These are phyloP conservation scores for Oxycera nigricornis DNA, from an alignment of 2,888 invertebrate species.

Conservation along the genomic window DNA sequence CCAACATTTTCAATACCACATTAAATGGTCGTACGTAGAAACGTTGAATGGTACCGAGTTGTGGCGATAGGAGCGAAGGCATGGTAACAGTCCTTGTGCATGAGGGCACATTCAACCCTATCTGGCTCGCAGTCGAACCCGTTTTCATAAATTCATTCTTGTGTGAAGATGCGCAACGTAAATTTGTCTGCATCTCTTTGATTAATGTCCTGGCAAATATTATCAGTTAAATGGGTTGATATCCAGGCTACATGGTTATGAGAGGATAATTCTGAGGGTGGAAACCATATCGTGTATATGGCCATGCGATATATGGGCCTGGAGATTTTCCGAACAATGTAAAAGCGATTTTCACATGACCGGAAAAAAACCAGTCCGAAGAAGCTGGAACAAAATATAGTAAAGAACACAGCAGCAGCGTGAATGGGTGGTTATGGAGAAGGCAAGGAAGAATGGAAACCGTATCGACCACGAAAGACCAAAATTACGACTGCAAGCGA, in stretches of 20 bases:
- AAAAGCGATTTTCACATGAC: slow-evolving; percentile 31
- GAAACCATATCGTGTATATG: slow-evolving; percentile 29
- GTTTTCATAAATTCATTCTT: slow-evolving; percentile 49
- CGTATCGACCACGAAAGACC: slow-evolving; percentile 24
- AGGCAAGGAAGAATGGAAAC: slow-evolving; percentile 18
- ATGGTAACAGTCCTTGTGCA: slow-evolving; percentile 13
- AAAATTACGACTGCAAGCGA: slow-evolving; percentile 22
- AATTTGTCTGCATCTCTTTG: slow-evolving; percentile 52
- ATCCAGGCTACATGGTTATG: slow-evolving; percentile 42
- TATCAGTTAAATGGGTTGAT: slow-evolving; percentile 50
- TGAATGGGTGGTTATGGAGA: neutral
- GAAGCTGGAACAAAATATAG: neutral
- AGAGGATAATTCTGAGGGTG: slow-evolving; percentile 39
- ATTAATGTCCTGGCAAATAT: slow-evolving; percentile 53
- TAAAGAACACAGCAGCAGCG: neutral
- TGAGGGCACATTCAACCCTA: slow-evolving; percentile 41
- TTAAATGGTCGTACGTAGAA: slow-evolving; percentile 25
- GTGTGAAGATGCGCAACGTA: slow-evolving; percentile 52
- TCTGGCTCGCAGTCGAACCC: slow-evolving; percentile 37
- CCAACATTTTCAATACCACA: slow-evolving; percentile 15
- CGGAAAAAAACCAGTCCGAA: slow-evolving; percentile 33
- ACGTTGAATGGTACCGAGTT: slow-evolving; percentile 4
- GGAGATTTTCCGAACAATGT: slow-evolving; percentile 25
- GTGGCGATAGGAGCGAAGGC: neutral
- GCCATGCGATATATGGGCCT: slow-evolving; percentile 18